Evolutionary conservation across 2,888 invertebrate species (phyloP).

Genomic region (Tineola bisselliella): DNA sequence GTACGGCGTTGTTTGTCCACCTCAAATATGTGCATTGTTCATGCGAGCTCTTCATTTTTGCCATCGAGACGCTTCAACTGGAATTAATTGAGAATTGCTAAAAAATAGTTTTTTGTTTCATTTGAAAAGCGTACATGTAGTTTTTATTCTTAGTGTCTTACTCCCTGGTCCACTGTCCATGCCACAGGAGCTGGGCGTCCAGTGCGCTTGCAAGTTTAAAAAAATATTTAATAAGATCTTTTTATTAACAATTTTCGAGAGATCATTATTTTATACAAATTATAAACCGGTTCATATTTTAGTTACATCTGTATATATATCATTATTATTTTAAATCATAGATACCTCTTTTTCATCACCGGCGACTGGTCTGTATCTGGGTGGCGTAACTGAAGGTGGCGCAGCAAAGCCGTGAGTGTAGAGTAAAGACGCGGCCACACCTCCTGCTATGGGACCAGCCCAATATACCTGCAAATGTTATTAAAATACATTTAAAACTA

Average conservation of each 20-base stretch:
- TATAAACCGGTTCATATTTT: too few species aligned
- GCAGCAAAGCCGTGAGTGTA: slow-evolving; percentile 75
- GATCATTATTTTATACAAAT: too few species aligned
- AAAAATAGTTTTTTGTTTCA: not conserved
- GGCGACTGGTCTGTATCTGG: slow-evolving; percentile 67
- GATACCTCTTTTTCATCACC: slow-evolving; percentile 75
- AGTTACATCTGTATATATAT: too few species aligned
- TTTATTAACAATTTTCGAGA: too few species aligned
- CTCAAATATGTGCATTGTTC: slow-evolving; percentile 22
- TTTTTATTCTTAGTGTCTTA: slow-evolving; percentile 29
- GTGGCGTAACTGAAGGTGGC: slow-evolving; percentile 35
- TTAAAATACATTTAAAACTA: not conserved
- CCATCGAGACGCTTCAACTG: slow-evolving; percentile 60
- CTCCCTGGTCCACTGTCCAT: slow-evolving; percentile 60
- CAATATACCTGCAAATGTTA: slow-evolving; percentile 75
- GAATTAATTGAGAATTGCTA: slow-evolving; percentile 16
- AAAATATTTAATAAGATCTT: not conserved
- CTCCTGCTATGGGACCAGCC: slow-evolving; percentile 88
- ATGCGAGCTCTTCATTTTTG: slow-evolving; percentile 56
- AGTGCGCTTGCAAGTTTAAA: slow-evolving; percentile 41
- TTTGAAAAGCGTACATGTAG: not conserved
- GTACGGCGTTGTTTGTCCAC: not conserved
- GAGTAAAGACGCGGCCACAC: slow-evolving; percentile 78
- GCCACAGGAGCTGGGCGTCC: slow-evolving; percentile 56
- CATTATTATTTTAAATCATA: too few species aligned